These are phyloP conservation scores for Misgurnus anguillicaudatus DNA, from an alignment of 2,113 vertebrate genomes.

Conservation along the genomic window DNA sequence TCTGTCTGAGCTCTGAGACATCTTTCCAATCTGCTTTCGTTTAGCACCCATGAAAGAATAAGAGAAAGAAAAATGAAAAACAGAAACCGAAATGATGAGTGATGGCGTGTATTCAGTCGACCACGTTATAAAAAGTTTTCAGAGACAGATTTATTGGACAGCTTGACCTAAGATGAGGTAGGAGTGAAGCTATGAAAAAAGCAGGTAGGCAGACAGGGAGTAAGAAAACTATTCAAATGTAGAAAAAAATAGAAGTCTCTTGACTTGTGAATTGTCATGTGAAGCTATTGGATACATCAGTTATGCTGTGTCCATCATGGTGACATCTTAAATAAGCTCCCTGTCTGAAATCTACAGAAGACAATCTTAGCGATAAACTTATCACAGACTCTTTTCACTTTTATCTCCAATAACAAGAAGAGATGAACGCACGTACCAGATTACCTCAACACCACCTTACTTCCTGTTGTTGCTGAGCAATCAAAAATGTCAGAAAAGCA, in stretches of 20 bases:
- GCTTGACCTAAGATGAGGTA: neutral
- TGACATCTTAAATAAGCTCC: slow-evolving; percentile 51
- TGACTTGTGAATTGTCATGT: no score
- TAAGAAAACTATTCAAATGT: slow-evolving; percentile 9
- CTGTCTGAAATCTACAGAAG: neutral
- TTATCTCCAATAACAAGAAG: neutral
- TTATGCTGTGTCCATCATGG: slow-evolving; percentile 46
- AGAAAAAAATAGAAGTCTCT: slow-evolving; percentile 3
- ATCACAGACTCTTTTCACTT: no score
- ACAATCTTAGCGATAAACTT: no score
- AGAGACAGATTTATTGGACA: neutral
- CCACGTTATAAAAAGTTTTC: neutral
- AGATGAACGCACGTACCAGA: neutral
- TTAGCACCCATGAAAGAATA: slow-evolving; percentile 33
- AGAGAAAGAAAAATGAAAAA: neutral
- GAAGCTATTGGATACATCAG: neutral
- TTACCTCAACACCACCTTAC: neutral
- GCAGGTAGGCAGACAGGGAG: neutral
- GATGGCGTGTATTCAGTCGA: neutral
- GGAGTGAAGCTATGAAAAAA: slow-evolving; percentile 3
- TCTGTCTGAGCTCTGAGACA: slow-evolving; percentile 23
- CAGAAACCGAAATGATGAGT: neutral
- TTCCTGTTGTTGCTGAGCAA: neutral
- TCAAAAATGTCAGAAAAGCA: slow-evolving; percentile 2
- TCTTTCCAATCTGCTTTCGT: slow-evolving; percentile 28